Evolutionary conservation across 1,140 invertebrate genomes (phyloP).

Genomic region (Drosophila athabasca): DNA sequence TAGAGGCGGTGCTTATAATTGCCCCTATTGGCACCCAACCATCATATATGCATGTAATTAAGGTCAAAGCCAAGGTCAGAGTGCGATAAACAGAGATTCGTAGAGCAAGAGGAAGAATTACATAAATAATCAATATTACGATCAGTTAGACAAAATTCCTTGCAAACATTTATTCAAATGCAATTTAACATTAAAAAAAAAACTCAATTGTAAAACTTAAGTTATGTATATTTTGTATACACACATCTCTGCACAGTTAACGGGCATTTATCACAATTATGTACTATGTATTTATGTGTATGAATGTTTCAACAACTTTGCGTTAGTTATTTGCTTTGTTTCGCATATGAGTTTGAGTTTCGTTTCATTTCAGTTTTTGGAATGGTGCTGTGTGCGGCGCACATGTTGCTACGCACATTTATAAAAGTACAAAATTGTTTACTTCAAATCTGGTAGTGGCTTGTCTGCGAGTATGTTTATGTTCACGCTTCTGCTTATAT

Average conservation of each 20-base stretch:
- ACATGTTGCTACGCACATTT: slow-evolving; percentile 18
- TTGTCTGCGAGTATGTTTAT: slow-evolving; percentile 26
- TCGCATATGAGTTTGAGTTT: neutral
- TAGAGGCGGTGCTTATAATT: neutral
- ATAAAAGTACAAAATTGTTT: slow-evolving; percentile 78
- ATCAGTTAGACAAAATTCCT: slow-evolving; percentile 31
- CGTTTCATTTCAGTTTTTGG: slow-evolving; percentile 21
- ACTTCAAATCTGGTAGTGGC: slow-evolving; percentile 26
- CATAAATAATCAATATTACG: too few species aligned
- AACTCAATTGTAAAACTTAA: slow-evolving; percentile 58
- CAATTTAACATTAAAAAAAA: slow-evolving; percentile 77
- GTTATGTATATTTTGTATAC: slow-evolving; percentile 46
- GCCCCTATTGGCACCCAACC: neutral
- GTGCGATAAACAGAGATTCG: too few species aligned
- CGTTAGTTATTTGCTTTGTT: slow-evolving; percentile 32
- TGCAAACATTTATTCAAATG: slow-evolving; percentile 76
- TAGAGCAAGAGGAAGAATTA: too few species aligned
- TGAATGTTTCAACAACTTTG: slow-evolving; percentile 55
- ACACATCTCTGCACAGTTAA: slow-evolving; percentile 69
- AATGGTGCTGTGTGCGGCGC: slow-evolving; percentile 18
- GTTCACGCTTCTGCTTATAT: slow-evolving; percentile 16
- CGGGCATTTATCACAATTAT: slow-evolving; percentile 76
- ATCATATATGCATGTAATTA: slow-evolving; percentile 17
- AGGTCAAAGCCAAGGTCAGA: slow-evolving; percentile 39
- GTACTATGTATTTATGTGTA: slow-evolving; percentile 39